phyloP scores from a whole-genome alignment of 2,888 invertebrate species.

The Tinea semifulvella region DNA sequence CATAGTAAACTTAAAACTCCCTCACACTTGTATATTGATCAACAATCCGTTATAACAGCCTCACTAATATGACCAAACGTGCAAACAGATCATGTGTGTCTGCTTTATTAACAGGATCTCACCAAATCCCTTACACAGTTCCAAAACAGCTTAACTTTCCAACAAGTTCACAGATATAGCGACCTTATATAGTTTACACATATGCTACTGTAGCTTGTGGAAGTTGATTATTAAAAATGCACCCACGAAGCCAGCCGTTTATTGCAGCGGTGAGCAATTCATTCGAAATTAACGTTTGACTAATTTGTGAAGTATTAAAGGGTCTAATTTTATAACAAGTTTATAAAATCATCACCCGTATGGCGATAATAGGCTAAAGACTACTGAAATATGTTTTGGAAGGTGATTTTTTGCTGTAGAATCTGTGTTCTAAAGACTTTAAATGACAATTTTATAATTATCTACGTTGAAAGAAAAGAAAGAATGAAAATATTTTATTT shows the following conservation, averaged over 20 bases:
- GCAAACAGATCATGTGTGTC: constrained; percentile 55
- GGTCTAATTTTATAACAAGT: constrained; percentile 17
- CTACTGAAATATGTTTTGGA: no score
- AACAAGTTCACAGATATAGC: constrained; percentile 13
- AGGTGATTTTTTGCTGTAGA: no score
- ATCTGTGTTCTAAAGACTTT: no score
- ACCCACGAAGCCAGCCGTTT: constrained; percentile 35
- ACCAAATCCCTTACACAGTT: constrained; percentile 24
- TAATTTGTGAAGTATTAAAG: constrained; percentile 62
- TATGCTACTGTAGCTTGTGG: no score
- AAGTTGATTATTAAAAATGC: constrained; percentile 8
- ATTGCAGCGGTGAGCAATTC: constrained; percentile 59
- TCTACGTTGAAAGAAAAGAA: no score
- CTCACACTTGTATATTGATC: constrained; percentile 55
- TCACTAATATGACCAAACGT: constrained; percentile 57
- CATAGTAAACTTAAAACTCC: constrained; percentile 39
- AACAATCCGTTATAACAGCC: constrained; percentile 48
- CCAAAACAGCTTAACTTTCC: constrained; percentile 24
- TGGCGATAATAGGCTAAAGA: no score
- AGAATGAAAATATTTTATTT: no score
- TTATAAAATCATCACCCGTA: no score
- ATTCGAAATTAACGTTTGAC: constrained; percentile 58
- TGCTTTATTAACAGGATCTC: constrained; percentile 59
- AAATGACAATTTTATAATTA: no score
- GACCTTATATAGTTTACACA: no score